Percentiles rank a stretch among this genome's conserved stretches.
Conservation (phyloP, 2,113 vertebrate species). For the Psephotus haematonotus region DNA sequence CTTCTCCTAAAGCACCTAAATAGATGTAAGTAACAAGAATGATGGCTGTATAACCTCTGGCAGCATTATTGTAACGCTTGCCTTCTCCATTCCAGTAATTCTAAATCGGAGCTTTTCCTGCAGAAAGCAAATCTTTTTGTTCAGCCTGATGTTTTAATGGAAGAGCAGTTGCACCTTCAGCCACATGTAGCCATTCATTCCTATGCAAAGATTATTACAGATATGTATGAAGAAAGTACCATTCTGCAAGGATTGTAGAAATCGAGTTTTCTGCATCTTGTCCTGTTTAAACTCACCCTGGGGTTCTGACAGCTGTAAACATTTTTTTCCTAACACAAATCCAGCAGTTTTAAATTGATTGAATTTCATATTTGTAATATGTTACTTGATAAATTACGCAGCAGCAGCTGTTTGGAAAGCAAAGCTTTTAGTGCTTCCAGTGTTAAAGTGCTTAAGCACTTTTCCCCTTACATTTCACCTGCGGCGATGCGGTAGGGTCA, state of each 20-base stretch:
- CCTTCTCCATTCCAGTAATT: background rate
- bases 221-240: background rate
- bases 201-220: background rate
- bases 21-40: background rate
- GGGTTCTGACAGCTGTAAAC: background rate
- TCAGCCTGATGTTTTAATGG: background rate
- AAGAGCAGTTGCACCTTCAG: background rate
- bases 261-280: background rate
- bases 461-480: background rate
- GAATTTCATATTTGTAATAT: background rate
- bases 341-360: background rate
- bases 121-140: background rate
- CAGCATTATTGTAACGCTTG: background rate
- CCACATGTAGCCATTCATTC: background rate
- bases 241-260: background rate
- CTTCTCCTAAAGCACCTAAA: background rate
- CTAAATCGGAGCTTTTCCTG: background rate
- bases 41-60: accelerated
- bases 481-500: background rate
- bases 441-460: background rate
- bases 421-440: background rate
- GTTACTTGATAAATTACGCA: background rate
- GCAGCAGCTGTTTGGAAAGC: background rate
- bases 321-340: background rate
- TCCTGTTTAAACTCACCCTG: background rate